These are phyloP conservation scores for Tenrec ecaudatus DNA, from an alignment of 2,113 vertebrate species.

Conservation along the genomic window DNA sequence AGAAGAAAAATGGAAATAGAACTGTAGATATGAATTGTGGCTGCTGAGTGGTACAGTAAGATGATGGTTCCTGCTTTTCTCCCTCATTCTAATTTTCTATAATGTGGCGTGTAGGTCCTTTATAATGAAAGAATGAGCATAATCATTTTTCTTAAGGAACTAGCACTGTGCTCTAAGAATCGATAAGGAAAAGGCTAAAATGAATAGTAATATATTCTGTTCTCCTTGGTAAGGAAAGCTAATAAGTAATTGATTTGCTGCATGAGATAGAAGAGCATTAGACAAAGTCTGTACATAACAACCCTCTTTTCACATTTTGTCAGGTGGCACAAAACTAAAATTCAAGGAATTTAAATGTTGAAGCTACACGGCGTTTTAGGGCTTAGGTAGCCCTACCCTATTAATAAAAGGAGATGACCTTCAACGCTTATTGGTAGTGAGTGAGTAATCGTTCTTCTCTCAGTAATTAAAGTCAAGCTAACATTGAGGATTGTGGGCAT, in stretches of 20 bases:
- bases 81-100: slow-evolving; percentile 53
- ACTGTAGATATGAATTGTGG: neutral
- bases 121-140: slow-evolving; percentile 52
- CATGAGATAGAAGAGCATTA: slow-evolving; percentile 34
- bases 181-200: slow-evolving; percentile 57
- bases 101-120: slow-evolving; percentile 23
- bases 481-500: neutral
- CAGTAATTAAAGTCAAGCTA: neutral
- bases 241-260: slow-evolving; percentile 71
- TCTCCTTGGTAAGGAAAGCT: slow-evolving; percentile 63
- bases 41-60: neutral
- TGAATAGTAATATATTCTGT: slow-evolving; percentile 63
- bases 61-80: neutral
- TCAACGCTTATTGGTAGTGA: slow-evolving; percentile 24
- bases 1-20: slow-evolving; percentile 22
- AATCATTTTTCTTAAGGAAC: slow-evolving; percentile 62
- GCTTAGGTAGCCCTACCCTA: neutral
- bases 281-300: neutral
- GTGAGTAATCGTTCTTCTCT: slow-evolving; percentile 36
- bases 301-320: slow-evolving; percentile 24
- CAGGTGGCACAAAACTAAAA: slow-evolving; percentile 41
- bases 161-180: slow-evolving; percentile 24
- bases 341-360: slow-evolving; percentile 41
- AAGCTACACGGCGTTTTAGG: slow-evolving; percentile 10
- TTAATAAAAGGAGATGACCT: slow-evolving; percentile 63